Conservation (phyloP, 2,113 vertebrate genomes). For the Ellobius talpinus region DNA sequence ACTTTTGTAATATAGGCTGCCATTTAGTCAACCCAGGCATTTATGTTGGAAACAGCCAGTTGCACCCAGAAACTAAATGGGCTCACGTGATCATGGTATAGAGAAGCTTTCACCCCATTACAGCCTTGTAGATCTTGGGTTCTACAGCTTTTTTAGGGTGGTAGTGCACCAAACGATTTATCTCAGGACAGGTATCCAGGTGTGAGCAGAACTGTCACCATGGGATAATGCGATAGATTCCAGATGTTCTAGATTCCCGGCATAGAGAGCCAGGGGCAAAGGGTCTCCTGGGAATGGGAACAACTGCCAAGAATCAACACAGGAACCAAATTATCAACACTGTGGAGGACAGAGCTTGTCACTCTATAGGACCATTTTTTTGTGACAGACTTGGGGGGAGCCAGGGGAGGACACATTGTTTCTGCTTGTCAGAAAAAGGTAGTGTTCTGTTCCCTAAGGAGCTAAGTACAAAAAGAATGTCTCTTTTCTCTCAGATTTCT, state of each 20-base stretch:
- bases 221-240: too few species aligned
- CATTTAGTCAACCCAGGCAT: neutral
- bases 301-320: neutral
- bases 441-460: neutral
- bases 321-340: neutral
- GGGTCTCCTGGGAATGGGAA: neutral
- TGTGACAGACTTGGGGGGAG: neutral
- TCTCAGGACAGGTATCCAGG: neutral
- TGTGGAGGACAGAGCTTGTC: conserved; percentile 4
- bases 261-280: neutral
- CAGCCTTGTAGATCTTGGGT: neutral
- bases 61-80: conserved; percentile 36
- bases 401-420: neutral
- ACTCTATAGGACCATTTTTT: neutral
- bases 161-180: neutral
- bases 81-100: neutral
- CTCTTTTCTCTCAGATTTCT: conserved; percentile 12
- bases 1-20: neutral
- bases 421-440: conserved; percentile 11
- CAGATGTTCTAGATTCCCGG: too few species aligned
- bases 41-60: conserved; percentile 26
- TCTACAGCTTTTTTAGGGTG: neutral
- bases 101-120: neutral
- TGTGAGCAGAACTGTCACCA: neutral
- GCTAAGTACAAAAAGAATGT: neutral